Evolutionary conservation across 2,113 vertebrate species (phyloP).

Genomic region (Paramisgurnus dabryanus): DNA sequence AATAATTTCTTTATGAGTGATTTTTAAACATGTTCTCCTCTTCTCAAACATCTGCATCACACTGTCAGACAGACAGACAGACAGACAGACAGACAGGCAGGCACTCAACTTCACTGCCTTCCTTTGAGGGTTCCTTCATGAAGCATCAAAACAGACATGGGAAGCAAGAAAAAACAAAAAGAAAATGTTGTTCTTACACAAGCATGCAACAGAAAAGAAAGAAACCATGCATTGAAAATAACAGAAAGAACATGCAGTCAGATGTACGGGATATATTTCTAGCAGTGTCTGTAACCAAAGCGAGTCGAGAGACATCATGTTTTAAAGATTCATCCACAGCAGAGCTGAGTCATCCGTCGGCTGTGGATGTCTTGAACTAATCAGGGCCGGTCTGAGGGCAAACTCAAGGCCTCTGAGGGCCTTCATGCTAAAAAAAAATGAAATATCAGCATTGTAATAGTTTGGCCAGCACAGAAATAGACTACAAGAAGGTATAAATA

Average conservation of each 20-base stretch:
- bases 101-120: conserved; percentile 40
- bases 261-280: not conserved
- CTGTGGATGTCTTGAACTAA: conserved; percentile 9
- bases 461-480: not conserved
- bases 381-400: not conserved
- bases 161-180: conserved; percentile 29
- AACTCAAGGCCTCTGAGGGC: not conserved
- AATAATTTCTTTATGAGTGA: not conserved
- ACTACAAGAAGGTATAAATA: not conserved
- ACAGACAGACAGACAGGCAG: conserved; percentile 30
- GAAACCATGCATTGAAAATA: conserved; percentile 26
- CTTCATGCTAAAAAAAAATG: not conserved
- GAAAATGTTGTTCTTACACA: conserved; percentile 29
- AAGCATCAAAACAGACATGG: conserved; percentile 42
- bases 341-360: conserved; percentile 2
- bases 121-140: conserved; percentile 53
- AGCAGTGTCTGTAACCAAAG: too few relatives aligned
- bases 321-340: conserved; percentile 26
- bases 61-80: not conserved
- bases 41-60: conserved; percentile 18
- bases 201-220: conserved; percentile 50
- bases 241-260: conserved; percentile 1
- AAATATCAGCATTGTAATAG: not conserved
- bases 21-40: conserved; percentile 24
- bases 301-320: conserved; percentile 3